Base-by-base conservation (phyloP, 2,888 invertebrate genomes). In the Hypomecis atomaria region DNA sequence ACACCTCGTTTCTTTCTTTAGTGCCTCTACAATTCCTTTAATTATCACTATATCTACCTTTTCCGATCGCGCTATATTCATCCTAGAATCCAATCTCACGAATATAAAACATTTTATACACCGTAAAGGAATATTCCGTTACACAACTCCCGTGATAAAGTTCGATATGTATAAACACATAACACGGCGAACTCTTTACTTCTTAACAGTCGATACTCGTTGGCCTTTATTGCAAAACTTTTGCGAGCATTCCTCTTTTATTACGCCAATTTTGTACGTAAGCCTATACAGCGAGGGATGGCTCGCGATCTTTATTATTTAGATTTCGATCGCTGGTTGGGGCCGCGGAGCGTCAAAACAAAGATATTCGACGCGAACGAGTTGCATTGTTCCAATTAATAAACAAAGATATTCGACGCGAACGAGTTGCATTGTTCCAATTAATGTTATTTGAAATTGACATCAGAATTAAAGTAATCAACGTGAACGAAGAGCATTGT, bases 131-230 rank as follows among this genome's bases (percentile, higher is more conserved):
- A 59, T 52, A 13, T 36, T 45, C 61, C 69, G 65, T 69, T 62
- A 73, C 67, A 67, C 47, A 57, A 59, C 68, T 54, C 64, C 69
- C 67, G 69, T 71, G 74, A 73, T 72, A 71, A 67, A 72, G 70
- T 67, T 66, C 71, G 68, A 72, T 66, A 69, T 65, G 52, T 67
- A 65, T 66, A 67, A 68, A 66, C 64, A 68, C 68, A 71, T 74
- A 69, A 69, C 62, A 70, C 67, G 68, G 49, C 62, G 84, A 90
- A 90, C 91, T 90, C 90, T 90, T 91, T 91, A 87, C 90, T 90
- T 86, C 91, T 91, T 90, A 89, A 87, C 90, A 92, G 90, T 92
- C 92, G 91, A 92, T 92, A 90, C 90, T 89, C 87, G 89, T 89
- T 86, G 87, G 68, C 84, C 85, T 91, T 92, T 92, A 92, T 92